Conservation (phyloP, 2,797 vertebrate species). For the Cottoperca gobio region DNA sequence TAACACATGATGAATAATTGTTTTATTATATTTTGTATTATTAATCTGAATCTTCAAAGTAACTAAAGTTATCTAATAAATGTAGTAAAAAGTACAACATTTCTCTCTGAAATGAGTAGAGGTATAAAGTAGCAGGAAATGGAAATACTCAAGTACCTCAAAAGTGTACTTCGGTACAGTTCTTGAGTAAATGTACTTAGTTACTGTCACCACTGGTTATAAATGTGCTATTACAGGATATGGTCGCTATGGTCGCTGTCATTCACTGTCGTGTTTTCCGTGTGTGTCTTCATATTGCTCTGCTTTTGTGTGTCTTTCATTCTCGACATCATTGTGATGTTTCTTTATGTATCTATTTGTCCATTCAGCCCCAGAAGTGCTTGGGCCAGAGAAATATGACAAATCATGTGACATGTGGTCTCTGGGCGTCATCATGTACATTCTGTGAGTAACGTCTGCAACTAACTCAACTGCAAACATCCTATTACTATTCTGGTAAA, state of each 20-base stretch:
- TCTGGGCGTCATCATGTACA: conserved; percentile 97
- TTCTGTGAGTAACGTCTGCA: conserved; percentile 89
- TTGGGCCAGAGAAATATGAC: conserved; percentile 98
- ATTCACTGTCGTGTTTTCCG: conserved; percentile 13
- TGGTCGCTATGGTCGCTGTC: not conserved
- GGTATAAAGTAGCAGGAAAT: no score
- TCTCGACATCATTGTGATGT: conserved; percentile 11
- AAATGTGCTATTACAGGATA: not conserved
- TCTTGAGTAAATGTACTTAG: no score
- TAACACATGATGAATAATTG: no score
- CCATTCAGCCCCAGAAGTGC: conserved; percentile 92
- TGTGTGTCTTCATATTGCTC: conserved; percentile 13
- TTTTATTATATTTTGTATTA: no score
- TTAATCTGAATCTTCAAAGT: no score
- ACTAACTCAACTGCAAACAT: not conserved
- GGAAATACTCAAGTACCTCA: no score
- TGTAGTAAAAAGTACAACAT: no score
- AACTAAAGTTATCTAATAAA: no score
- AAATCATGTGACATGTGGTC: conserved; percentile 99
- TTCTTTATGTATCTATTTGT: conserved; percentile 45
- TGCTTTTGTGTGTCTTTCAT: conserved; percentile 28
- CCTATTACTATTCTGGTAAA: not conserved
- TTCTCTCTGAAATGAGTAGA: no score
- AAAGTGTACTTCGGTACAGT: no score
- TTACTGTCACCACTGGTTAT: no score